Evolutionary conservation across 2,888 invertebrate species (phyloP).

Genomic region (Drosophila siamana): DNA sequence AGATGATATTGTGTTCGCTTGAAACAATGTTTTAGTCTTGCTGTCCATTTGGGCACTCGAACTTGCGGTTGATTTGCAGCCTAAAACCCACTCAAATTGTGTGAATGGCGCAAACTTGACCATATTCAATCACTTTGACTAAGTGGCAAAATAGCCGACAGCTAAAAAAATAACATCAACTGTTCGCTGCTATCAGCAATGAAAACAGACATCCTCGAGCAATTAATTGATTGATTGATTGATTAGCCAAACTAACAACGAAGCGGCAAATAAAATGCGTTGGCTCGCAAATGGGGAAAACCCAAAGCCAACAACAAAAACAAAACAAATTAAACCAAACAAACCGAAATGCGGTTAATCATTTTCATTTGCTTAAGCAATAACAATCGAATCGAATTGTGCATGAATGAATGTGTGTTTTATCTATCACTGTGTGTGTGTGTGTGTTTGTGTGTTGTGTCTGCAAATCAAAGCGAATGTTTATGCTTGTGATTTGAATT

Average conservation of each 20-base stretch:
- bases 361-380: conserved; percentile 68
- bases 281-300: background rate
- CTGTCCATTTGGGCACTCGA: background rate
- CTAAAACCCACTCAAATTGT: conserved; percentile 17
- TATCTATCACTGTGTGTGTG: background rate
- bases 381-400: conserved; percentile 42
- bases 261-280: conserved; percentile 11
- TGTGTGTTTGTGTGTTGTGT: conserved; percentile 26
- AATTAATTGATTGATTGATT: conserved; percentile 80
- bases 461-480: conserved; percentile 56
- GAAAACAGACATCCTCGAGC: conserved; percentile 63
- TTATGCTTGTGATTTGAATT: conserved; percentile 70
- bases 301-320: conserved; percentile 28
- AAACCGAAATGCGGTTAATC: conserved; percentile 57
- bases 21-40: background rate
- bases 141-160: conserved; percentile 59
- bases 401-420: background rate
- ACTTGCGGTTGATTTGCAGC: background rate
- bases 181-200: conserved; percentile 72
- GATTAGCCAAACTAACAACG: conserved; percentile 56
- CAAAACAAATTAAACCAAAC: conserved; percentile 49
- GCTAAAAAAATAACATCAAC: conserved; percentile 53
- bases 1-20: background rate
- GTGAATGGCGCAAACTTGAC: conserved; percentile 16
- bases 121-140: conserved; percentile 54